A percentile compares a stretch with the other conserved stretches of the same genome.
These are phyloP conservation scores for Calyptomena viridis DNA, from an alignment of 2,113 vertebrate species.

Conservation along the genomic window DNA sequence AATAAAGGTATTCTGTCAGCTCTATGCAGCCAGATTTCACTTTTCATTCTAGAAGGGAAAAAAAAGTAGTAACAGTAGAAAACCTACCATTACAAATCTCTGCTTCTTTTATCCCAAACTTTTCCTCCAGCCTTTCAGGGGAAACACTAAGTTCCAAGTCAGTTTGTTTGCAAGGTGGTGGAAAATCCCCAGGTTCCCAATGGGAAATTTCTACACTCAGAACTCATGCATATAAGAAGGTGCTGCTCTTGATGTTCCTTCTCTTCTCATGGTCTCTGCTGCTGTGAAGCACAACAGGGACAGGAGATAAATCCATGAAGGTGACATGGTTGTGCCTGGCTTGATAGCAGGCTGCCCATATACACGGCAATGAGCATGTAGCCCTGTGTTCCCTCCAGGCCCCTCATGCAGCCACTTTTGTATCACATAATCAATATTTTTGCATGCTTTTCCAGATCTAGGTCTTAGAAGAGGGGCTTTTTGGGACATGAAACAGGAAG, in stretches of 20 bases:
- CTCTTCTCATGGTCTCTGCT: background rate
- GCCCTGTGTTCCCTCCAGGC: background rate
- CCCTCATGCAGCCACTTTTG: background rate
- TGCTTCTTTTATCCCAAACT: background rate
- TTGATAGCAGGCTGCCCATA: background rate
- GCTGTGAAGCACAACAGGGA: background rate
- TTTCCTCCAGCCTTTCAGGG: background rate
- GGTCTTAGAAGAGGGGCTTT: background rate
- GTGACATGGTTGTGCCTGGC: background rate
- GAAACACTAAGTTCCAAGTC: background rate
- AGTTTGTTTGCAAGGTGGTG: background rate
- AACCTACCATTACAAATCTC: background rate
- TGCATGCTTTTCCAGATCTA: background rate
- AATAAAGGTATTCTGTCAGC: background rate
- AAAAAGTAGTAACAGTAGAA: background rate
- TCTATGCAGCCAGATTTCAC: background rate
- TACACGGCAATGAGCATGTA: rapidly evolving
- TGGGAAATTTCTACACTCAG: background rate
- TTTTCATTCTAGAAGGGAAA: background rate
- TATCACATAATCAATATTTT: background rate
- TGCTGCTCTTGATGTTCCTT: background rate
- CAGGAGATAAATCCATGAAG: background rate
- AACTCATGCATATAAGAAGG: background rate
- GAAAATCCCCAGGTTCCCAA: background rate
- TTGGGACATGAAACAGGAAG: background rate